Conservation (phyloP, 2,797 vertebrate species). For the Acrocephalus scirpaceus region DNA sequence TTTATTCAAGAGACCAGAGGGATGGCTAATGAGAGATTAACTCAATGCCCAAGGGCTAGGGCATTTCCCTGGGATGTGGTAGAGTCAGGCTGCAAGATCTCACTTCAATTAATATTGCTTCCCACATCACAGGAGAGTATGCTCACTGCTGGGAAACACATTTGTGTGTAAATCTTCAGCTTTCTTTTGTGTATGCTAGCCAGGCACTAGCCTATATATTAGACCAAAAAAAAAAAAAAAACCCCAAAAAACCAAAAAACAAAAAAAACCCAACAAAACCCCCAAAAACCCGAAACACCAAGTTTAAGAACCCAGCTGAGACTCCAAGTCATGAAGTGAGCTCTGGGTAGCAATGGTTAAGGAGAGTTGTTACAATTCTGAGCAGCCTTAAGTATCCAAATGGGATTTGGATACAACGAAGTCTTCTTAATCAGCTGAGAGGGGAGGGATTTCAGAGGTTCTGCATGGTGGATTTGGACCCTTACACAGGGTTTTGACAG, state of each 20-base stretch:
- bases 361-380: not conserved
- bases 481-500: not conserved
- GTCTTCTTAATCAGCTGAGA: not conserved
- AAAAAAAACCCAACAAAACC: not conserved
- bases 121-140: constrained; percentile 62
- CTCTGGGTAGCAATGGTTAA: not conserved
- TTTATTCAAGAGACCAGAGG: constrained; percentile 63
- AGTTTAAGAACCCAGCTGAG: not conserved
- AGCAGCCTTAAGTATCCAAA: not conserved
- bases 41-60: constrained; percentile 55
- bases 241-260: not conserved
- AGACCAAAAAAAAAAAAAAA: not conserved
- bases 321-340: not conserved
- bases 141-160: constrained; percentile 44
- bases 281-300: not conserved
- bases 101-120: constrained; percentile 64
- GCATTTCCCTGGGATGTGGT: constrained; percentile 70
- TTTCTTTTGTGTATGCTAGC: constrained; percentile 20
- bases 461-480: not conserved
- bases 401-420: not conserved
- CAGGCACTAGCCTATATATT: not conserved
- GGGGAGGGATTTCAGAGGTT: not conserved
- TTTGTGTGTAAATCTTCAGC: constrained; percentile 36
- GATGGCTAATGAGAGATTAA: constrained; percentile 69
- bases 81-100: constrained; percentile 59